Conservation (phyloP, 2,113 vertebrate species). For the Hyla sarda region DNA sequence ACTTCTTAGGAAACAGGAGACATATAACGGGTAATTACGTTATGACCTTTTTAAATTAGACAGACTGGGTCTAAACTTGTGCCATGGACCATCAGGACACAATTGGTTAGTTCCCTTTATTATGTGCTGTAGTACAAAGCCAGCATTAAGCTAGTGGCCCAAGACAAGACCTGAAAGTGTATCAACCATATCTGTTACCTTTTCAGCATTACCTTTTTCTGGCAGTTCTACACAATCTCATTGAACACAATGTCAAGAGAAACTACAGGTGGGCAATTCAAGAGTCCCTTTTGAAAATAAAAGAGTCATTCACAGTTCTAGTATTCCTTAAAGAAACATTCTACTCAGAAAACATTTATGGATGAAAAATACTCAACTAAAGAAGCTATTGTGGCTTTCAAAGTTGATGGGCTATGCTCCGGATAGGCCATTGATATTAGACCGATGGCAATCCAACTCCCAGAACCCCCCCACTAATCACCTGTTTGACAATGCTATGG, state of each 20-base stretch:
- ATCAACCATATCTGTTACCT: conserved; percentile 24
- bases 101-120: background rate
- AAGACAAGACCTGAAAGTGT: background rate
- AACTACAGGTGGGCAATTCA: background rate
- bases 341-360: too few relatives aligned
- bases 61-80: background rate
- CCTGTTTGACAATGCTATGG: too few relatives aligned
- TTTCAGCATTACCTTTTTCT: background rate
- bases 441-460: too few relatives aligned
- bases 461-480: too few relatives aligned
- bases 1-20: conserved; percentile 4
- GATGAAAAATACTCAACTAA: too few relatives aligned
- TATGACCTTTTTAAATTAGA: conserved; percentile 3
- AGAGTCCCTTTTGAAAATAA: background rate
- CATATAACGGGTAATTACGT: background rate
- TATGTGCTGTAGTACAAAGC: conserved; percentile 6
- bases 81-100: background rate
- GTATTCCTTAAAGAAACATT: background rate
- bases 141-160: background rate
- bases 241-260: background rate
- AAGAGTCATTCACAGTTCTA: background rate
- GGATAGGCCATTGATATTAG: too few relatives aligned
- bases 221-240: background rate
- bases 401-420: too few relatives aligned
- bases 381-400: too few relatives aligned